phyloP scores from a whole-genome alignment of 2,888 invertebrate genomes.

The Epinotia bilunana region DNA sequence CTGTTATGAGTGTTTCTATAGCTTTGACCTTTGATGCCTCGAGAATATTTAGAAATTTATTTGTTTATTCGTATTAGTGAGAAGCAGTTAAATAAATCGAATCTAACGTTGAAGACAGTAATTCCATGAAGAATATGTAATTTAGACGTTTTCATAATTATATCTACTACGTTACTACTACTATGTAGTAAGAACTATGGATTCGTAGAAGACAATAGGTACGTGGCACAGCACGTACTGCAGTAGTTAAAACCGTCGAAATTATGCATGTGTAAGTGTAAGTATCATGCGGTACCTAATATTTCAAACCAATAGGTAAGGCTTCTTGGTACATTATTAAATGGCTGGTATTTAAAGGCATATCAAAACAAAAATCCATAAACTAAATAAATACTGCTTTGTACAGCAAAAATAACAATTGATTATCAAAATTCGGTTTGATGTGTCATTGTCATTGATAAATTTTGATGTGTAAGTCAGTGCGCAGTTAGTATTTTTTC shows the following conservation, averaged over 20 bases:
- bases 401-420: no score
- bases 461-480: no score
- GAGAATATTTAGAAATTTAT: conserved; percentile 42
- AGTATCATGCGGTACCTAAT: background rate
- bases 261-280: background rate
- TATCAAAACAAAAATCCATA: no score
- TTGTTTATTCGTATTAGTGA: conserved; percentile 30
- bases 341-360: no score
- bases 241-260: background rate
- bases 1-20: conserved; percentile 55
- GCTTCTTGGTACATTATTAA: background rate
- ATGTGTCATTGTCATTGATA: no score
- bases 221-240: conserved; percentile 1
- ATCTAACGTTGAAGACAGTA: conserved; percentile 10
- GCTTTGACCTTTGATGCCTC: conserved; percentile 51
- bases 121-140: conserved; percentile 32
- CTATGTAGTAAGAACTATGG: background rate
- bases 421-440: no score
- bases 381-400: no score
- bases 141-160: conserved; percentile 12
- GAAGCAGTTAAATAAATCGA: conserved; percentile 33
- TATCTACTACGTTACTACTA: background rate
- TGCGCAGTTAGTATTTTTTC: no score
- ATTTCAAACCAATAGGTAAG: background rate
- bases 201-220: background rate